Evolutionary conservation across 1,140 invertebrate species (phyloP), one percentile per base, ranked within the genome.

Genomic region (Papilio dardanus): DNA sequence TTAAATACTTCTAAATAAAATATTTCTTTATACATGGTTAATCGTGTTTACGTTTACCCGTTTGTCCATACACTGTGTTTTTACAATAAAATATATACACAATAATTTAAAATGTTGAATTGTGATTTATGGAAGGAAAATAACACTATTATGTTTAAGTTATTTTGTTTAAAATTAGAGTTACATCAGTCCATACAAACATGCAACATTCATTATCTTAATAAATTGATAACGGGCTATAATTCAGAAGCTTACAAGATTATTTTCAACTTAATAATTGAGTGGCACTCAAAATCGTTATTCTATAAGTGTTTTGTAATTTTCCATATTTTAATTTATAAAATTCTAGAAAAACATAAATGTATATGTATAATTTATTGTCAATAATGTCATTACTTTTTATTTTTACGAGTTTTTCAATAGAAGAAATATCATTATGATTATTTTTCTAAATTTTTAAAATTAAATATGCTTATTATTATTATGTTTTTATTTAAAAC

Each of bases 161-260:
- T n/a, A n/a, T n/a, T n/a, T n/a, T n/a, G n/a, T n/a, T n/a, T n/a
- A n/a, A n/a, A n/a, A n/a, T n/a, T n/a, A n/a, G n/a, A n/a, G n/a
- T n/a, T n/a, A n/a, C n/a, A n/a, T n/a, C n/a, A 46, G 16, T n/a
- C 16, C 16, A 46, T n/a, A n/a, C n/a, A 46, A 46, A 46, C 42
- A 46, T 46, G 42, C 42, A 46, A 46, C 42, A 42, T n/a, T 14
- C 42, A n/a, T 46, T 46, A 46, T 46, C 14, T n/a, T 66, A 31
- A 33, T n/a, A 16, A 66, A 16, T 66, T 31, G 62, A 66, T 66
- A 66, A 66, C 30, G 33, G 14, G 33, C 62, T 66, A 66, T 31
- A 66, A 66, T 66, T 14, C n/a, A 66, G 62, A 14, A 66, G 30
- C 42, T 46, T 46, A 46, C 42, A 46, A 46, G 7, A 46, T 37